Conservation (phyloP, 2,797 vertebrate genomes). For the Pelochelys cantorii region DNA sequence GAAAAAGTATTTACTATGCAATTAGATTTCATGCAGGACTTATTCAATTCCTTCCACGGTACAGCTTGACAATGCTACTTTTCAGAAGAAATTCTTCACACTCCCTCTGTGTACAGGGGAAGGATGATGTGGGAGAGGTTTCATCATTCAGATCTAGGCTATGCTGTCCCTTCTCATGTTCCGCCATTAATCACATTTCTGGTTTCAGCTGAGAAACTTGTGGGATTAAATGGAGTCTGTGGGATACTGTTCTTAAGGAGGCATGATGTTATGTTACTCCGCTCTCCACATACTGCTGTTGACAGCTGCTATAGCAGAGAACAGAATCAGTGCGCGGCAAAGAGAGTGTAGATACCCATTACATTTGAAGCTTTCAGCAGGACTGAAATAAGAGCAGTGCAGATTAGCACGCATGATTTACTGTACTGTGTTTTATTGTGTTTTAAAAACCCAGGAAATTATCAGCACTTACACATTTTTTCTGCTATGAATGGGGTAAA, state of each 20-base stretch:
- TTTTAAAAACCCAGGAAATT: background rate
- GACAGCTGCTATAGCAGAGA: conserved; percentile 52
- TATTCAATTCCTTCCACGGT: conserved; percentile 43
- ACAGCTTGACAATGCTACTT: conserved; percentile 51
- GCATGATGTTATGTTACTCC: background rate
- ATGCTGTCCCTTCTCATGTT: background rate
- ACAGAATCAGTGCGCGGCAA: background rate
- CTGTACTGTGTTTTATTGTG: conserved; percentile 5
- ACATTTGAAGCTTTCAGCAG: conserved; percentile 15
- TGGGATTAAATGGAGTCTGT: background rate
- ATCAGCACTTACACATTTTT: background rate
- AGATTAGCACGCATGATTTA: conserved; percentile 44
- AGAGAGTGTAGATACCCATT: background rate
- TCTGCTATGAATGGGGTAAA: background rate
- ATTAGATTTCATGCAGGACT: conserved; percentile 53
- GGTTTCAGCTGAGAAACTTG: background rate
- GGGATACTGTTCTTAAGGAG: background rate
- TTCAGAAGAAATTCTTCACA: conserved; percentile 69
- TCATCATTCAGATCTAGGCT: background rate
- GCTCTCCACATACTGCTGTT: conserved; percentile 23
- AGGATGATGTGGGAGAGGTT: background rate
- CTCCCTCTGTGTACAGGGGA: background rate
- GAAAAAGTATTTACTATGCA: conserved; percentile 53
- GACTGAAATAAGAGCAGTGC: conserved; percentile 25
- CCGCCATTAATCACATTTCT: background rate